A percentile compares a stretch with the other conserved stretches of the same genome.
These are phyloP conservation scores for Ophioderma brevispina DNA, from an alignment of 35 echinoderm and acorn worm species.

Conservation along the genomic window DNA sequence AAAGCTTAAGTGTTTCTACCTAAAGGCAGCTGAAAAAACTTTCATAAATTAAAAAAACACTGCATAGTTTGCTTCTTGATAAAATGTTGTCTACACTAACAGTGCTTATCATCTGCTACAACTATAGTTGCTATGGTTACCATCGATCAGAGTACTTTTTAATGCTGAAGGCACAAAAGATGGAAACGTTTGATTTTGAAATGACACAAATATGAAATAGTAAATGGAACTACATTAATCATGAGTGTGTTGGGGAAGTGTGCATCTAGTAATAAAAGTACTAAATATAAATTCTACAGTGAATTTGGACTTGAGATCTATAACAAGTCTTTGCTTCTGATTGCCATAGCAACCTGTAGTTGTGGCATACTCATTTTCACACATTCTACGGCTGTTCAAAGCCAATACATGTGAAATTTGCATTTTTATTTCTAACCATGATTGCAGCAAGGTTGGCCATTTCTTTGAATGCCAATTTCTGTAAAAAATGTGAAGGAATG, in stretches of 20 bases:
- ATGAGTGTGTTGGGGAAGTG: too few species aligned
- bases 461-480: background rate
- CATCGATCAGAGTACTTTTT: too few species aligned
- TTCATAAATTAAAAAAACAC: background rate
- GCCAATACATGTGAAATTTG: constrained; percentile 5
- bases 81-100: background rate
- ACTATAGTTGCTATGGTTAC: background rate
- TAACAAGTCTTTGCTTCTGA: background rate
- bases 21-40: background rate
- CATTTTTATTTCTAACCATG: background rate
- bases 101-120: background rate
- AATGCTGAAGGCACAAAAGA: too few species aligned
- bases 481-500: background rate
- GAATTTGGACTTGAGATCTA: too few species aligned
- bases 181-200: too few species aligned
- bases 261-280: too few species aligned
- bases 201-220: too few species aligned
- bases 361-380: background rate
- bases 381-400: background rate
- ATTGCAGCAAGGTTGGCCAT: background rate
- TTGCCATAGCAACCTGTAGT: background rate
- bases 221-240: too few species aligned
- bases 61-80: background rate
- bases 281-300: too few species aligned
- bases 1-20: background rate